Evolutionary conservation across 2,888 invertebrate species (phyloP).

Genomic region (Troides oblongomaculatus): DNA sequence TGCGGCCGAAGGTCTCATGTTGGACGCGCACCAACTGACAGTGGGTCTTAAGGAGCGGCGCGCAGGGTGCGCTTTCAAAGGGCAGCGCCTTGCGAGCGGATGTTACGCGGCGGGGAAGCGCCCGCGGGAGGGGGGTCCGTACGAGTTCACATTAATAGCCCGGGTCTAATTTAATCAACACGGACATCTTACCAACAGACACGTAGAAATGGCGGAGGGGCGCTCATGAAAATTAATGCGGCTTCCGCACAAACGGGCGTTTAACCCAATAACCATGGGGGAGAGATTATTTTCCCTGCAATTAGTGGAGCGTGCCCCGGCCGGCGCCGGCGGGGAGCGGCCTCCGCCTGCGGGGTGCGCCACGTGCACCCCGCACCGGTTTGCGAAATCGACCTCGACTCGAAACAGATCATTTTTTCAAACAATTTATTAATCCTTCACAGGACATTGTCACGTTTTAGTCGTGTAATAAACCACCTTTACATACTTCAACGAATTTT

Average conservation of each 20-base stretch:
- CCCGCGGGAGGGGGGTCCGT: neutral
- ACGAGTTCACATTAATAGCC: slow-evolving; percentile 24
- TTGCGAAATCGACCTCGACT: no score
- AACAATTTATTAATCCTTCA: no score
- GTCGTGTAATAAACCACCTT: no score
- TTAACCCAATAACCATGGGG: slow-evolving; percentile 26
- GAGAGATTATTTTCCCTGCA: slow-evolving; percentile 26
- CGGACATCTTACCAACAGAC: slow-evolving; percentile 20
- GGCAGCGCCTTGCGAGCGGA: neutral
- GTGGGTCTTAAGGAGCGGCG: neutral
- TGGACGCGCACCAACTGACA: neutral
- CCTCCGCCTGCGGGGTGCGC: no score
- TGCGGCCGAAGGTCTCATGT: slow-evolving; percentile 2
- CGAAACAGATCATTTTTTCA: no score
- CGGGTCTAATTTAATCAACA: slow-evolving; percentile 27
- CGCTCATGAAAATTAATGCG: slow-evolving; percentile 26
- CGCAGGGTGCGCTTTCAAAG: neutral
- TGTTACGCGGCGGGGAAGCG: slow-evolving; percentile 5
- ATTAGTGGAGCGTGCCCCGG: slow-evolving; percentile 14
- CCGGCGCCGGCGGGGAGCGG: no score
- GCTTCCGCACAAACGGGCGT: slow-evolving; percentile 20
- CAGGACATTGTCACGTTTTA: no score
- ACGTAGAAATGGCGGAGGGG: slow-evolving; percentile 9
- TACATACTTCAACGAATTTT: no score
- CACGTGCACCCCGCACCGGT: no score